Base-by-base conservation (phyloP, 1,140 invertebrate species). In the Tachypleus tridentatus region DNA sequence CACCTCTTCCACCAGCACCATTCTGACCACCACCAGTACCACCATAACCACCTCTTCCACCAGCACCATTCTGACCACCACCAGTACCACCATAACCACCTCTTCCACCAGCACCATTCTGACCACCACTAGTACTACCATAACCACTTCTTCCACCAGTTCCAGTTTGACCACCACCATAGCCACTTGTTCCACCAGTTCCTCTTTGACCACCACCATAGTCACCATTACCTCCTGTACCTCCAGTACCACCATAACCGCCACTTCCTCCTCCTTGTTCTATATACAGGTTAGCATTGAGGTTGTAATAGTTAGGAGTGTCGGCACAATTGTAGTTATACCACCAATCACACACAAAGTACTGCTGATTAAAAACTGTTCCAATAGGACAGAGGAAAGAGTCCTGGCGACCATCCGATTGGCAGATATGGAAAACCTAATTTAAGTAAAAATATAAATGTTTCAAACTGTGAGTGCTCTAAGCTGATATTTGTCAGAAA, bases 301-400 rank as follows among this genome's bases (percentile, higher is more conserved):
- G 68, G 4, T 74, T 74, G 70, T 87, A 71, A 85, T 81, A 9
- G 80, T 81, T 70, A 85, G 71, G 62, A 4, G 80, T 78, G 51
- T 77, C 70, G 7, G 75, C 82, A 66, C 84, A 93, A 72, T 92
- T 85, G 0, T 91, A 89, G 74, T 93, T 94, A 77, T 91, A 92
- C 89, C 89, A 93, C 89, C 90, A 93, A 61, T 77, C 75, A 61
- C 77, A 79, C 7, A 77, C 74, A 63, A 79, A 78, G 52, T 73
- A 70, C 58, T 74, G 70, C 66, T 79, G 77, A 65, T 76, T 77
- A 68, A 78, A 78, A 48, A 77, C 64, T 10, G 78, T 79, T 8
- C 76, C 77, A 66, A 76, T 75, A n/a, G 77, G 77, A 63, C 77
- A 78, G 0, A 78, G 66, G 70, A 79, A 78, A n/a, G 72, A 72